Evolutionary conservation across 2,113 vertebrate genomes (phyloP), one percentile per base, ranked within the genome.

Genomic region (Actenoides lindsayi): DNA sequence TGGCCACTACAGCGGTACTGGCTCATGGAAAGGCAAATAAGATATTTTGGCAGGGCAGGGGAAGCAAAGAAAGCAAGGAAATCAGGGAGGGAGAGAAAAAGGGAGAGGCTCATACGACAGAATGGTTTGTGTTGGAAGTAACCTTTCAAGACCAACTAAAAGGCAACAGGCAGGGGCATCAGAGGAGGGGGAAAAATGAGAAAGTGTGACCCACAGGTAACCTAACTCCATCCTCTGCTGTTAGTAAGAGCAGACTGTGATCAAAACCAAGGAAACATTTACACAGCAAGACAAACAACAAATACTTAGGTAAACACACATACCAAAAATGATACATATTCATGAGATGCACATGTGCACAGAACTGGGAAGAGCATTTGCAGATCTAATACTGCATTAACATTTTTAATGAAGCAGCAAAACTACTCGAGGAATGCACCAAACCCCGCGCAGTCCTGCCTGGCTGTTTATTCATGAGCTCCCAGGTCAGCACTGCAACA

Each of bases 11-110:
- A n/a, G 54, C 4, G 0, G 15, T 2, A 6, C 6, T 68, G 65
- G 46, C 23, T 65, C 46, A 6, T 0, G 2, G 10, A 50, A 41
- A 73, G 31, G n/a, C 2, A 25, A 33, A 7, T 0, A 5, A 2
- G 24, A 63, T 48, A 53, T 44, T 30, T 1, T 25, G 24, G 17
- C 42, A 46, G 0, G 2, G 35, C 23, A 30, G 24, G 60, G 28
- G 60, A 83, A 35, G 27, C 14, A 65, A 39, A 39, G 64, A 15
- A 70, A 46, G 10, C 5, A 19, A 37, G 46, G 28, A 54, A 31
- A 11, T 2, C 2, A 21, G 11, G 23, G 30, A 71, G 10, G 9
- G 57, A 90, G n/a, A 80, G 16, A 21, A 9, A 20, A 25, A 71
- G 10, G 9, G 57, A 90, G n/a, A 80, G 16, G 18, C 54, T 48